Conservation (phyloP, 1,140 invertebrate species). For the Phymorhynchus buccinoides region DNA sequence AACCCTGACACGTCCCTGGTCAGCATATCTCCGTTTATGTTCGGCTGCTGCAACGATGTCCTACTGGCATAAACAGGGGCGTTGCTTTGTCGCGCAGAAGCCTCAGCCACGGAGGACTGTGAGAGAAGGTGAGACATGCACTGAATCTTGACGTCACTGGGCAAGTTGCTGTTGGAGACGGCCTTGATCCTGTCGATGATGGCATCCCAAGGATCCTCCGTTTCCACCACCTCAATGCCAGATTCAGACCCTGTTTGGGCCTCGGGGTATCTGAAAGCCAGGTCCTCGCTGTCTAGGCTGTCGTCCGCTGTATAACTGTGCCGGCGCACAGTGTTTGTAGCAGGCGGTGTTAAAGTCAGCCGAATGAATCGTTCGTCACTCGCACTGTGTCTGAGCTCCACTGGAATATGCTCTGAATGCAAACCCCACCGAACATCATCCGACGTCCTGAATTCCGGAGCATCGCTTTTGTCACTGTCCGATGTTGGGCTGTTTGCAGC, state of each 20-base stretch:
- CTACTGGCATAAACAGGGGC: neutral
- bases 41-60: neutral
- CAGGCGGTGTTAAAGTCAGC: conserved; percentile 29
- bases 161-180: conserved; percentile 40
- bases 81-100: neutral
- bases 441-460: neutral
- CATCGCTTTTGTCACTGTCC: neutral
- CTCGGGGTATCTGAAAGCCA: neutral
- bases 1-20: neutral
- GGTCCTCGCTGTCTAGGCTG: conserved; percentile 22
- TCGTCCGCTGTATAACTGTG: neutral
- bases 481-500: neutral
- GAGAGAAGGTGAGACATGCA: conserved; percentile 42
- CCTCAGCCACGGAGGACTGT: neutral
- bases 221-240: conserved; percentile 37
- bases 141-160: conserved; percentile 42
- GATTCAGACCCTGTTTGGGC: conserved; percentile 34
- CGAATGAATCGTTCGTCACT: conserved; percentile 35
- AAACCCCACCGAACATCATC: neutral
- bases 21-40: neutral
- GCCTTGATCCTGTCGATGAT: conserved; percentile 39
- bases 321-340: neutral
- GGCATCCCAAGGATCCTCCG: conserved; percentile 40
- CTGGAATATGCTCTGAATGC: neutral
- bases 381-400: neutral